Evolutionary conservation across 1,140 invertebrate species (phyloP), one percentile per base, ranked within the genome.

Genomic region (Linepithema humile): DNA sequence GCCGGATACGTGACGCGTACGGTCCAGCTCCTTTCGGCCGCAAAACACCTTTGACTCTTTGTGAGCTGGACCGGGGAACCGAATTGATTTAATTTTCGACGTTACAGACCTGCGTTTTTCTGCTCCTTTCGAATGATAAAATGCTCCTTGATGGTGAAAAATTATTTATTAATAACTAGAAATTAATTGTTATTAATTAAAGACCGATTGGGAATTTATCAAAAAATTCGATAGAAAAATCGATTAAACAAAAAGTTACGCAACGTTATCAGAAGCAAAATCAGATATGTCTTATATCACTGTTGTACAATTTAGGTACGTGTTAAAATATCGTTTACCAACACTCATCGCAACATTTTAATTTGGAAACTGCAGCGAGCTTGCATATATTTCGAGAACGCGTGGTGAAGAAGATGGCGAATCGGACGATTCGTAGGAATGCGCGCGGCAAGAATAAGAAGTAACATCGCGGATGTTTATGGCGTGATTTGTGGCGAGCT

Each of bases 401-500:
- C 20, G 60, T 12, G 12, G 40, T 15, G 53, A 48, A 69, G 57
- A 64, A 85, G n/a, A 82, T 64, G 50, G 77, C 48, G 50, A 64
- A 55, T 73, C 26, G 17, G 40, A 1, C 2, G 59, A 60, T n/a
- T 15, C 40, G 40, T 60, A 65, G 55, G 15, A 26, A 85, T 55
- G 43, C 26, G 53, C 6, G 45, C 59, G 67, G 78, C 40, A 85
- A 83, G 83, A 89, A 69, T 85, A 90, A 91, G 86, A 87, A 91
- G 88, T 89, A 92, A 91, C 88, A 90, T 91, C 86, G 84, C 84
- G 88, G 89, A 93, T 93, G 92, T 93, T 94, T 93, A 94, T 90
- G 92, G 89, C 91, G 93, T 94, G 93, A 94, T 94, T 94, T 93
- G 93, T 92, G 93, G 93, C 86, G 84, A 91, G 88, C 89, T 90